Conservation (phyloP, 2,888 invertebrate species). For the Lamellibrachia columna region DNA sequence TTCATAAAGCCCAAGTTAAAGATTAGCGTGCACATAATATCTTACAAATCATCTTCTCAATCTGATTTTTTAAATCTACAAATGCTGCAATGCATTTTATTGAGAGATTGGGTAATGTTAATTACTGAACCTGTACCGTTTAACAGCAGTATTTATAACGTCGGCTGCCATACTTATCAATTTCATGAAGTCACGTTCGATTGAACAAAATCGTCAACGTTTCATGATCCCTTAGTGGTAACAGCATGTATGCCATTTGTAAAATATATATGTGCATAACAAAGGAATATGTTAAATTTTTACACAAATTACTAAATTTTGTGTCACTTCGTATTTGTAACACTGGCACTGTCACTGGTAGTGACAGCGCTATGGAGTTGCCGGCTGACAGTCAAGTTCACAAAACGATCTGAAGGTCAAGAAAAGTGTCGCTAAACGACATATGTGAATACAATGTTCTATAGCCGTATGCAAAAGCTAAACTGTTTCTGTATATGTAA, state of each 20-base stretch:
- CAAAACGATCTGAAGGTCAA: conserved; percentile 12
- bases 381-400: conserved; percentile 4
- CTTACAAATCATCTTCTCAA: too few species aligned
- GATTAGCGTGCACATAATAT: too few species aligned
- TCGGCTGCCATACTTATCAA: neutral
- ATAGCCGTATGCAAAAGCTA: neutral
- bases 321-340: neutral
- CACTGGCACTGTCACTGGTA: neutral
- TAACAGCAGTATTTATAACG: neutral
- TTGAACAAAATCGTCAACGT: neutral
- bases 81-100: too few species aligned
- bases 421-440: conserved; percentile 5
- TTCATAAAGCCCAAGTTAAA: too few species aligned
- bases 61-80: too few species aligned
- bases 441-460: conserved; percentile 6
- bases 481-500: neutral
- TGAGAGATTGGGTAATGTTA: too few species aligned
- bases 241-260: neutral
- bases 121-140: too few species aligned
- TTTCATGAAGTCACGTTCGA: neutral
- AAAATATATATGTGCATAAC: neutral
- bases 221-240: neutral
- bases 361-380: neutral
- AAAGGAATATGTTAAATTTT: neutral
- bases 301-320: neutral